Evolutionary conservation across 2,888 invertebrate genomes (phyloP), one percentile per base, ranked within the genome.

Genomic region (Pseudoips prasinana): DNA sequence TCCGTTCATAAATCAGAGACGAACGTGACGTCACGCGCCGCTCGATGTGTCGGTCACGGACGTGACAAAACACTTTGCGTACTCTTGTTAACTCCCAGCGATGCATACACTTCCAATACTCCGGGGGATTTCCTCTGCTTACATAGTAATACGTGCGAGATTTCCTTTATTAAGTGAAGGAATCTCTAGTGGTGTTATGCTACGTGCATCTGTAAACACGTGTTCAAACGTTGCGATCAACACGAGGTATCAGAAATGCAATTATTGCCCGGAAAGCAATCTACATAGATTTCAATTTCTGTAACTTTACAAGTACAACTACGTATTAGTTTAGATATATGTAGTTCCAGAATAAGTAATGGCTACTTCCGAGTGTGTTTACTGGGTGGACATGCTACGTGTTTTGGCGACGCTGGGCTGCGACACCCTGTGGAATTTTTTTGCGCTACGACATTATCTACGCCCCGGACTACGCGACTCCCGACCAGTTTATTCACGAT

Each of bases 1-100:
- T 71, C 73, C 75, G 68, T 71, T 78, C 77, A 83, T 85, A 85
- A 85, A 85, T 85, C 85, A 84, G 65, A 36, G 56, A 51, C 54
- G 68, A 39, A 57, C 85, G 82, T 82, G 85, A 77, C 71, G 72
- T 72, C 83, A 83, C 81, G 85, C 75, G 43, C 45, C 53, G 60
- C 63, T 66, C 73, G 68, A 77, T 72, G 74, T 73, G 74, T 73
- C 64, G 66, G 64, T 61, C 56, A 58, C 50, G 66, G 53, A 78
- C 81, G 81, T 82, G 83, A 82, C 73, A 65, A 73, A 78, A 57
- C 47, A 52, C 46, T 58, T 49, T 48, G 34, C 39, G 37, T 48
- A 48, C 39, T 50, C 49, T 41, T 56, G 47, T 51, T 46, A 44
- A 52, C 33, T 47, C 45, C 33, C 30, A 10, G 11, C 10, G 33